phyloP scores from a whole-genome alignment of 2,888 invertebrate species.

The Volucella bombylans region DNA sequence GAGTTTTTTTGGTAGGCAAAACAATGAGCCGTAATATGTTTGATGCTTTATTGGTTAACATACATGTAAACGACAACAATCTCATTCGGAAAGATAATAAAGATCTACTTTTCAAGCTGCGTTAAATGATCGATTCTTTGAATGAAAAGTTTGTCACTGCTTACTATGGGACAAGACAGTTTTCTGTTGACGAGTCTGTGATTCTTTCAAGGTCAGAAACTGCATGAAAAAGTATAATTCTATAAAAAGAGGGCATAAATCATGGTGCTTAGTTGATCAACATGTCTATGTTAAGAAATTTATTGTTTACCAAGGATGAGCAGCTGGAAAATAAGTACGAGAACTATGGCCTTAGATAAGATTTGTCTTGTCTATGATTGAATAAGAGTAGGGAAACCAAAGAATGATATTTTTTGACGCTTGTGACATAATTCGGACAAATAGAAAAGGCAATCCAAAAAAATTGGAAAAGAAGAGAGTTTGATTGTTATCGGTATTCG shows the following conservation, averaged over 20 bases:
- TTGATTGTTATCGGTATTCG: conserved; percentile 28
- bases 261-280: conserved; percentile 46
- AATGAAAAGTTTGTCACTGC: conserved; percentile 42
- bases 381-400: background rate
- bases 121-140: conserved; percentile 48
- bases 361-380: conserved; percentile 22
- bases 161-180: conserved; percentile 49
- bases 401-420: background rate
- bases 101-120: conserved; percentile 55
- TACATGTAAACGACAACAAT: conserved; percentile 53
- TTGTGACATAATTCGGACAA: conserved; percentile 28
- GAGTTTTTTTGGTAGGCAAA: conserved; percentile 36
- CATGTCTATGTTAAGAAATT: conserved; percentile 31
- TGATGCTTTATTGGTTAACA: conserved; percentile 48
- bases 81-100: conserved; percentile 52
- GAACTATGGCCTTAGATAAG: conserved; percentile 19
- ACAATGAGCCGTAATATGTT: conserved; percentile 59
- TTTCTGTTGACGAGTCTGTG: conserved; percentile 39
- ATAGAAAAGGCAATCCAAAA: conserved; percentile 38
- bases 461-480: conserved; percentile 29
- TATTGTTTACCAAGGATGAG: conserved; percentile 30
- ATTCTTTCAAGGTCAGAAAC: conserved; percentile 39
- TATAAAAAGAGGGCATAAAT: conserved; percentile 7
- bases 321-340: conserved; percentile 17
- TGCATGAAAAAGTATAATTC: conserved; percentile 40